Conservation (phyloP, 2,113 vertebrate species). For the Oryzias woworae region DNA sequence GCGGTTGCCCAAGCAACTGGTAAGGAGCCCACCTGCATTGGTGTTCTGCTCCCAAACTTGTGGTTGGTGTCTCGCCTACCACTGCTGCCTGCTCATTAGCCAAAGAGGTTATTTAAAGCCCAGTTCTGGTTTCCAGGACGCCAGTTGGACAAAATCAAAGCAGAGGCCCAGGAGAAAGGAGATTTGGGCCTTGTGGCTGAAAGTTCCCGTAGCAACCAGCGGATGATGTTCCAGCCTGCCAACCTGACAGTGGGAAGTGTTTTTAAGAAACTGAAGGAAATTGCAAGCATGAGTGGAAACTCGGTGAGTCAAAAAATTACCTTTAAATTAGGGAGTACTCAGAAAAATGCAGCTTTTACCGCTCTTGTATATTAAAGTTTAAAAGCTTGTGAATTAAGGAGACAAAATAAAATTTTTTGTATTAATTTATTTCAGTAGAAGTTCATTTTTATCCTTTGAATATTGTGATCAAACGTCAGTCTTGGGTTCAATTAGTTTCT, state of each 20-base stretch:
- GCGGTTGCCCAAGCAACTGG: conserved; percentile 88
- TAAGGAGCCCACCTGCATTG: conserved; percentile 37
- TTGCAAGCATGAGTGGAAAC: conserved; percentile 83
- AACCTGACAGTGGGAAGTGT: conserved; percentile 81
- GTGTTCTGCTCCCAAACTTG: conserved; percentile 12
- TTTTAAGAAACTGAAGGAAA: conserved; percentile 85
- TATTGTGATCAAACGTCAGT: conserved; percentile 28
- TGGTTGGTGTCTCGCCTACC: conserved; percentile 11
- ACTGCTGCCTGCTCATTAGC: conserved; percentile 21
- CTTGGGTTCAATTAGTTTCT: conserved; percentile 41
- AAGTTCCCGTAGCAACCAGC: conserved; percentile 88
- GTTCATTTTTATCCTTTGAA: conserved; percentile 15
- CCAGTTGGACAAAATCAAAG: conserved; percentile 86
- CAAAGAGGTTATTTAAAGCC: conserved; percentile 25
- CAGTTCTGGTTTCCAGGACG: conserved; percentile 78
- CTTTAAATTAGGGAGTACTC: conserved; percentile 48
- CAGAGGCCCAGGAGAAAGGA: conserved; percentile 85
- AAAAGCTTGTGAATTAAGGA: not conserved
- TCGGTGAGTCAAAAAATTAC: conserved; percentile 67
- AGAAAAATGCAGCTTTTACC: conserved; percentile 37
- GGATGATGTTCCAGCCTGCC: conserved; percentile 85
- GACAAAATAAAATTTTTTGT: conserved; percentile 18
- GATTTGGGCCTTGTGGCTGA: conserved; percentile 89
- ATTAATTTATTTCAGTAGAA: conserved; percentile 16
- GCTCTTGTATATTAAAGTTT: not conserved